These are phyloP conservation scores for Oryzias curvinotus DNA, from an alignment of 2,113 vertebrate species.

Conservation along the genomic window DNA sequence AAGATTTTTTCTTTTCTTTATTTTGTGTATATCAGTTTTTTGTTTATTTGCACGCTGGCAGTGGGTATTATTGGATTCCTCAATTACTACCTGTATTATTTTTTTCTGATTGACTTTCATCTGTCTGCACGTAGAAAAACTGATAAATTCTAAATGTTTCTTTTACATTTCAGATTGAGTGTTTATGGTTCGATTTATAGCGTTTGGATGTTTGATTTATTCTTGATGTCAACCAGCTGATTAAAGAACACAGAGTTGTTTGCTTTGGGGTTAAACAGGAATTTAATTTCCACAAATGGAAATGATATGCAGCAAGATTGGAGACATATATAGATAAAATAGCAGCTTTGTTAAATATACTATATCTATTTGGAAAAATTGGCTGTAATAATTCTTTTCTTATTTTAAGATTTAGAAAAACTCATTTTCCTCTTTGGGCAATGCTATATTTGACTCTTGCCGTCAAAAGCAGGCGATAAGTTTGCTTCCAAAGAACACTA, in stretches of 20 bases:
- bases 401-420: no score
- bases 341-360: neutral
- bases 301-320: slow-evolving; percentile 26
- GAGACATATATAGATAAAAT: slow-evolving; percentile 19
- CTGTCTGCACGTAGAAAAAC: neutral
- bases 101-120: no score
- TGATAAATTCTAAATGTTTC: neutral
- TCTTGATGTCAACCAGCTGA: slow-evolving; percentile 13
- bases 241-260: slow-evolving; percentile 23
- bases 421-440: no score
- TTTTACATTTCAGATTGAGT: neutral
- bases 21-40: no score
- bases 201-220: slow-evolving; percentile 21
- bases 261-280: slow-evolving; percentile 22
- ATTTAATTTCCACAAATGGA: slow-evolving; percentile 46
- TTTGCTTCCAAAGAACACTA: no score
- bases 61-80: no score
- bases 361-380: neutral
- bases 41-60: no score
- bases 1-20: no score
- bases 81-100: no score
- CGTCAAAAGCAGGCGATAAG: no score
- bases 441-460: no score
- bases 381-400: no score
- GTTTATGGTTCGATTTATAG: slow-evolving; percentile 1